phyloP scores from a whole-genome alignment of 1,140 invertebrate genomes.

The Dendrolimus kikuchii region DNA sequence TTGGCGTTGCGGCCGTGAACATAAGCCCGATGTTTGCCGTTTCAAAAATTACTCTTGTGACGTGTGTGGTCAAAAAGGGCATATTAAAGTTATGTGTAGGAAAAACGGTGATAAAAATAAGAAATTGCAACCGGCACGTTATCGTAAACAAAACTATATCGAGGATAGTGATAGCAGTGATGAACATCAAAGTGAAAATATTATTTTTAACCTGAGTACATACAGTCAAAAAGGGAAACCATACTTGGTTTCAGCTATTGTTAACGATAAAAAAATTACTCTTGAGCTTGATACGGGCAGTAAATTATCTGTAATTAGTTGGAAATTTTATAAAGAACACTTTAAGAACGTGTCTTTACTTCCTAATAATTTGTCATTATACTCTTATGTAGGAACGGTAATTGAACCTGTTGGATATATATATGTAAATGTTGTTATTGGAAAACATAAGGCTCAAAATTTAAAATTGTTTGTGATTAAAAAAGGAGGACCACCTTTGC shows the following conservation, averaged over 20 bases:
- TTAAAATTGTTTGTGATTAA: slow-evolving; percentile 1
- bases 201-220: not conserved
- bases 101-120: not conserved
- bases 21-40: slow-evolving; percentile 1
- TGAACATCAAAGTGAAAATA: not conserved
- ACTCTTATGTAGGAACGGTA: not conserved
- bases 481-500: not conserved
- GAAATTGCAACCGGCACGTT: too few relatives aligned
- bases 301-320: not conserved
- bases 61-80: not conserved
- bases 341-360: not conserved
- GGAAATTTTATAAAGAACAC: not conserved
- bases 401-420: not conserved
- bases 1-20: too few relatives aligned
- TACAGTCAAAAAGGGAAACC: not conserved
- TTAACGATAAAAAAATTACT: not conserved
- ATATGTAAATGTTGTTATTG: not conserved
- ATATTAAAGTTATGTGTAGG: not conserved
- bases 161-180: too few relatives aligned
- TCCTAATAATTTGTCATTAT: not conserved
- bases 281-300: not conserved
- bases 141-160: too few relatives aligned
- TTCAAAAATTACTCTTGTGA: slow-evolving; percentile 9
- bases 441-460: not conserved
- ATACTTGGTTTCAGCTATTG: not conserved